These are phyloP conservation scores for Periphyllus acericola DNA, from an alignment of 2,888 invertebrate species.

Conservation along the genomic window DNA sequence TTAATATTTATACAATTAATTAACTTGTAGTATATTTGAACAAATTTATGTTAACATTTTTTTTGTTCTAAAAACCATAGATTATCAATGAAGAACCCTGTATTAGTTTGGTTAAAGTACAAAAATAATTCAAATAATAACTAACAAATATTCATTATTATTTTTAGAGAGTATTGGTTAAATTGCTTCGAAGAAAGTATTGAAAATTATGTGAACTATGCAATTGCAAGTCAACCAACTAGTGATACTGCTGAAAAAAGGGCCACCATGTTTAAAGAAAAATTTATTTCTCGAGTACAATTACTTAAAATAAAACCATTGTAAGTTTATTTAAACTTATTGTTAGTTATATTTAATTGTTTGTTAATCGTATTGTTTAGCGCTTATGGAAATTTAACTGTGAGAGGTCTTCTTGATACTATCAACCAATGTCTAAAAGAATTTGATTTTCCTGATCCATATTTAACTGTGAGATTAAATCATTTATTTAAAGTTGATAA, in stretches of 20 bases:
- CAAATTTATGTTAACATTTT: no score
- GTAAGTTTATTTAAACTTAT: slow-evolving; percentile 70
- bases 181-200: slow-evolving; percentile 88
- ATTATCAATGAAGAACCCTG: no score
- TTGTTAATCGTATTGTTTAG: slow-evolving; percentile 66
- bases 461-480: slow-evolving; percentile 70
- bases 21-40: no score
- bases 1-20: no score
- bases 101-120: no score
- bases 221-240: slow-evolving; percentile 80
- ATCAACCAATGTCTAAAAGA: slow-evolving; percentile 91
- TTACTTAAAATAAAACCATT: slow-evolving; percentile 81
- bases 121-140: no score
- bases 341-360: not conserved
- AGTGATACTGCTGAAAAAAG: slow-evolving; percentile 80
- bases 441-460: slow-evolving; percentile 91
- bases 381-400: slow-evolving; percentile 85
- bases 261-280: slow-evolving; percentile 83
- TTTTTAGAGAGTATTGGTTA: slow-evolving; percentile 83
- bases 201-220: slow-evolving; percentile 85
- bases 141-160: not conserved
- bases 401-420: slow-evolving; percentile 88
- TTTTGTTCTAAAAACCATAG: no score
- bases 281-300: slow-evolving; percentile 82
- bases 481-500: not conserved